Evolutionary conservation across 2,888 invertebrate species (phyloP), one percentile per base, ranked within the genome.

Genomic region (Leptinotarsa rubiginosa): DNA sequence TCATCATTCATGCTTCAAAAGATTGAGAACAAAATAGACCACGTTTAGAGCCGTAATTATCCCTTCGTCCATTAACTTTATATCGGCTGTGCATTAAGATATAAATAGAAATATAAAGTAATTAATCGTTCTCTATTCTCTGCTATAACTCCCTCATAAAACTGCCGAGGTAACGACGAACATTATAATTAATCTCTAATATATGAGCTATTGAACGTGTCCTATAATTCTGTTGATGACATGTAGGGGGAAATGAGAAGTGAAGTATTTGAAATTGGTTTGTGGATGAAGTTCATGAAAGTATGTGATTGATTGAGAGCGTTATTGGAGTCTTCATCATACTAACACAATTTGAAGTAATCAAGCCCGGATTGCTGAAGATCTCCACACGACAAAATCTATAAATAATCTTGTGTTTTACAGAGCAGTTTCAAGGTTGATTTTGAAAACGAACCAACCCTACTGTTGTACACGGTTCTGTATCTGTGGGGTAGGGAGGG

Each of bases 71-170:
- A 56, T 56, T 13, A 56, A 56, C 13, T 56, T 22, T 13, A 56
- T 56, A 56, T 31, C 1, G 20, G 20, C 13, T 56, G 56, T 13
- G 20, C 54, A 54, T 18, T 10, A 18, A 54, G 54, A 54, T 18
- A 54, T 54, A 54, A 54, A 54, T 54, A 54, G 54, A 22, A 54
- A 54, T 22, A 12, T 54, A 22, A 54, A 20, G 54, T 20, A 20
- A 54, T 54, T 54, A 54, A 18, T 54, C 54, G 54, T 20, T 13
- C 54, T 54, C 20, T 54, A 20, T 54, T 54, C 54, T 54, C 18
- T 22, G 54, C 54, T 4, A 54, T 54, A 54, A 54, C 18, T 54
- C 12, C 20, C 22, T 7, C 54, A 13, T 54, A 22, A 54, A 22
- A 54, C 20, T 22, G 54, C 54, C 22, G 54, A 54, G n/a, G 54